Evolutionary conservation across 2,888 invertebrate genomes (phyloP).

Genomic region (Lepidocyrtinus sp.): DNA sequence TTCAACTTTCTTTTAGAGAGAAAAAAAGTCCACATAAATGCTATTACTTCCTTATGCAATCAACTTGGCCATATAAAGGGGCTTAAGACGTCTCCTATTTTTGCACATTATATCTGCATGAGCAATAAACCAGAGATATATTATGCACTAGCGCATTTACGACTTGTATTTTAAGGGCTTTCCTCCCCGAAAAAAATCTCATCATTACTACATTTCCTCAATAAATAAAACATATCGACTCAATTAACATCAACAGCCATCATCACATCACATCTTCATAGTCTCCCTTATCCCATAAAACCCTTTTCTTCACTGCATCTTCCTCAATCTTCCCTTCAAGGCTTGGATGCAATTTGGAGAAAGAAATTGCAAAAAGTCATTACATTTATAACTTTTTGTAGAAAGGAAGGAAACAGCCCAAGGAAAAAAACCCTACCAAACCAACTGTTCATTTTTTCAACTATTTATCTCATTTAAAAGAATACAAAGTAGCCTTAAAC

Average conservation of each 20-base stretch:
- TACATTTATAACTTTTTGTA: neutral
- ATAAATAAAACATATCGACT: constrained; percentile 57
- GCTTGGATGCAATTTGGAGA: neutral
- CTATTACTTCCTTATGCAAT: neutral
- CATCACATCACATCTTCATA: constrained; percentile 2
- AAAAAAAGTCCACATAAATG: neutral
- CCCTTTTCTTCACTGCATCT: neutral
- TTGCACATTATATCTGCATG: constrained; percentile 23
- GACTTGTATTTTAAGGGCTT: neutral
- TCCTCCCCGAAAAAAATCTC: constrained; percentile 17
- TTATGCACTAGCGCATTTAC: neutral
- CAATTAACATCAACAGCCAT: constrained; percentile 53
- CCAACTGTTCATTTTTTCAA: neutral
- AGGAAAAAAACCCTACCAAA: neutral
- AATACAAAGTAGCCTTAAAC: neutral
- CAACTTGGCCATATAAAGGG: constrained; percentile 7
- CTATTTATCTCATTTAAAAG: neutral
- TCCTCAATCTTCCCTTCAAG: neutral
- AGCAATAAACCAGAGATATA: neutral
- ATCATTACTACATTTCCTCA: constrained; percentile 53
- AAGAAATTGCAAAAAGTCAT: neutral
- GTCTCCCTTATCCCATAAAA: neutral
- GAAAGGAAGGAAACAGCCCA: neutral
- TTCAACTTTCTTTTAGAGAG: neutral
- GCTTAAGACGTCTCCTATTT: constrained; percentile 23